Percentiles rank a stretch among this genome's conserved stretches.
phyloP scores from a whole-genome alignment of 2,888 invertebrate genomes.

The Petrolisthes cinctipes region DNA sequence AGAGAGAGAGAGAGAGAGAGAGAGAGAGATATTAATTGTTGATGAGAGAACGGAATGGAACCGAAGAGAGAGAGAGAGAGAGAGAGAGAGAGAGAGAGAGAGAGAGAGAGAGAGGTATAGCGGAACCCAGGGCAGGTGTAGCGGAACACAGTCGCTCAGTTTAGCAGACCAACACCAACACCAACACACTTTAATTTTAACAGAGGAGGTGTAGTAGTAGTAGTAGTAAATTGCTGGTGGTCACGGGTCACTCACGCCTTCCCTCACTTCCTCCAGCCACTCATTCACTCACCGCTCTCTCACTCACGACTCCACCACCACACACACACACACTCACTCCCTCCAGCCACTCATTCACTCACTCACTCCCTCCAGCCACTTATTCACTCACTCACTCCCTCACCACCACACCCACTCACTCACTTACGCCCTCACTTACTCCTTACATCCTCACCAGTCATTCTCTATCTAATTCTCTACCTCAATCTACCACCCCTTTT shows the following conservation, averaged over 20 bases:
- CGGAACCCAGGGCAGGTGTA: too few relatives aligned
- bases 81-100: neutral
- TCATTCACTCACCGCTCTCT: neutral
- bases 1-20: neutral
- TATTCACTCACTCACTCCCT: neutral
- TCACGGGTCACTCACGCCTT: neutral
- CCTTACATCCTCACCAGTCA: neutral
- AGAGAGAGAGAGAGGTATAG: neutral
- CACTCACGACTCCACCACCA: neutral
- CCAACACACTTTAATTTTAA: too few relatives aligned
- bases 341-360: neutral
- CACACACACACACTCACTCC: conserved; percentile 11
- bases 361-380: neutral
- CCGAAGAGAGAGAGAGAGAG: neutral
- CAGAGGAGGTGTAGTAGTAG: neutral
- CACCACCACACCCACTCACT: neutral
- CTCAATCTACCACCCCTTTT: neutral
- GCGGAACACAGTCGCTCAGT: too few relatives aligned
- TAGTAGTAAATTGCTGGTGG: neutral
- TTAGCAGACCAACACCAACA: too few relatives aligned
- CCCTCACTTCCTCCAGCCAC: neutral
- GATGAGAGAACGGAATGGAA: neutral
- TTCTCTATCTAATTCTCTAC: neutral
- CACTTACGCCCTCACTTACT: neutral
- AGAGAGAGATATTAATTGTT: neutral